Percentiles rank a stretch among this genome's conserved stretches.
Evolutionary conservation across 2,113 vertebrate species (phyloP).

Genomic region (Synchiropus splendidus): DNA sequence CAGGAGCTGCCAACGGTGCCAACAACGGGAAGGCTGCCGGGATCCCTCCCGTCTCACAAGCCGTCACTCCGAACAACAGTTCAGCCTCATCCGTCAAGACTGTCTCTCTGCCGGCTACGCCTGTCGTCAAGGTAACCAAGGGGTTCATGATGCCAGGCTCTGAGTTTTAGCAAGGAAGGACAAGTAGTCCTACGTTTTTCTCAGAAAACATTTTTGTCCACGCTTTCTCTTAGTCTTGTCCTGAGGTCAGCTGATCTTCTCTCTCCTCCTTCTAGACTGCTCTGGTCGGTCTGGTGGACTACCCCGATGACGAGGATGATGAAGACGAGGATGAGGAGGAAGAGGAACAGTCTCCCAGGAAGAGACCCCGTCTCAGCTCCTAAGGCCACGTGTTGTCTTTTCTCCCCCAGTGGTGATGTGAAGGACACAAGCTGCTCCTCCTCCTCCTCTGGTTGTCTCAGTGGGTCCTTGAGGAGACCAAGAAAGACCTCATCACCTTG

Average conservation of each 20-base stretch:
- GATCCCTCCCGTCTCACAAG: slow-evolving; percentile 73
- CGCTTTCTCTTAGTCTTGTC: neutral
- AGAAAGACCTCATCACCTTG: slow-evolving; percentile 41
- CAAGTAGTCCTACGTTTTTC: too few relatives aligned
- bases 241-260: too few relatives aligned
- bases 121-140: slow-evolving; percentile 67
- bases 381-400: slow-evolving; percentile 62
- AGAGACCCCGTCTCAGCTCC: slow-evolving; percentile 91
- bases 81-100: slow-evolving; percentile 80
- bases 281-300: slow-evolving; percentile 93
- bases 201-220: neutral
- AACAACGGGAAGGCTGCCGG: slow-evolving; percentile 76
- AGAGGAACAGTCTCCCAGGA: slow-evolving; percentile 82
- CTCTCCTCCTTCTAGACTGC: slow-evolving; percentile 71
- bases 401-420: slow-evolving; percentile 8
- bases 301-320: slow-evolving; percentile 95
- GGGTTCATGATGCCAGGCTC: neutral
- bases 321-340: slow-evolving; percentile 75
- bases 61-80: slow-evolving; percentile 71
- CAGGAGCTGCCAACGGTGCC: slow-evolving; percentile 79
- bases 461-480: slow-evolving; percentile 71
- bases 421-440: slow-evolving; percentile 28
- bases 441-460: slow-evolving; percentile 43
- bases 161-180: too few relatives aligned
- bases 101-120: slow-evolving; percentile 68